These are phyloP conservation scores for Drosophila stalkeri DNA, from an alignment of 2,888 invertebrate species.

Conservation along the genomic window DNA sequence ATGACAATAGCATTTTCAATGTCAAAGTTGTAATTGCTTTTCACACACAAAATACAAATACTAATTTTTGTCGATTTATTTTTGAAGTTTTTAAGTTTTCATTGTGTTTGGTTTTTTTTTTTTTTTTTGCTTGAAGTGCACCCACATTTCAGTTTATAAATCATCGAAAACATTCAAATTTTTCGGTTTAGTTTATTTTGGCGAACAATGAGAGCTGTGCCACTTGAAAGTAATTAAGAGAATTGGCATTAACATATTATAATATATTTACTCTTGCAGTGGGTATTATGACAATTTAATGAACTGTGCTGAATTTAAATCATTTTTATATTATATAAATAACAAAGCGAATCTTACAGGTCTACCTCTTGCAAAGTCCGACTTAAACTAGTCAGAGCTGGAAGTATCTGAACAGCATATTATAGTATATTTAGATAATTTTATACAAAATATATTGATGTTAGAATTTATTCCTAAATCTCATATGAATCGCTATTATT, in stretches of 20 bases:
- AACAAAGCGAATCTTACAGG: too few species aligned
- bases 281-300: background rate
- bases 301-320: background rate
- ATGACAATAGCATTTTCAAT: conserved; percentile 57
- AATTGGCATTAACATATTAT: conserved; percentile 1
- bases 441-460: background rate
- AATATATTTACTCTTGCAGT: background rate
- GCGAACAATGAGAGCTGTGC: background rate
- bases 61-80: conserved; percentile 37
- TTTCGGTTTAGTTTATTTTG: conserved; percentile 8
- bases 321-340: background rate
- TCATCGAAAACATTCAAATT: conserved; percentile 26
- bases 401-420: background rate
- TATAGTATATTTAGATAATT: background rate
- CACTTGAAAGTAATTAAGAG: conserved; percentile 26
- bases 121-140: conserved; percentile 21
- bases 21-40: conserved; percentile 68
- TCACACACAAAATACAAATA: conserved; percentile 25
- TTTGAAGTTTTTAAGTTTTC: conserved; percentile 9
- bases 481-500: background rate
- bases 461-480: background rate
- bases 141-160: conserved; percentile 47
- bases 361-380: too few species aligned
- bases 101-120: conserved; percentile 6
- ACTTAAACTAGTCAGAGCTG: background rate